Evolutionary conservation across 1,140 invertebrate genomes (phyloP).

Genomic region (Chironomus tepperi): DNA sequence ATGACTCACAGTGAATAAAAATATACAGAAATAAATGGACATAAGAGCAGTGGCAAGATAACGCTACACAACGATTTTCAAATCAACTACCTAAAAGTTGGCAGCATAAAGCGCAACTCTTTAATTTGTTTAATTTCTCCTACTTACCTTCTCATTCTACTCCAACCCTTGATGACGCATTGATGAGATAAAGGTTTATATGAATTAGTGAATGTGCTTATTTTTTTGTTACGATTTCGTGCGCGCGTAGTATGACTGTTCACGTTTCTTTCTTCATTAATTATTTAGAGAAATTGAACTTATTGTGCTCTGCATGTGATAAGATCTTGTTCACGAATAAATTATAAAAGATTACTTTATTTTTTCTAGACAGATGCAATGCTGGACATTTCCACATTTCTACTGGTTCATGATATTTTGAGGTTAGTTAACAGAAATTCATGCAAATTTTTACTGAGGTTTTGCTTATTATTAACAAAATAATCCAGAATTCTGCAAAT

Average conservation of each 20-base stretch:
- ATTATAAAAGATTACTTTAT: too few relatives aligned
- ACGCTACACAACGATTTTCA: background rate
- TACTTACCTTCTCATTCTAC: background rate
- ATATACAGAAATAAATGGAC: background rate
- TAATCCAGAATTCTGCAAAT: too few relatives aligned
- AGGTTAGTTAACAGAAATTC: too few relatives aligned
- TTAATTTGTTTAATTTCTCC: background rate
- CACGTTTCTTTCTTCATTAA: background rate
- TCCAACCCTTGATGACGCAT: background rate
- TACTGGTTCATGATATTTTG: too few relatives aligned
- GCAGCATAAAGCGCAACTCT: slow-evolving; percentile 5
- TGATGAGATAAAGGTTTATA: background rate
- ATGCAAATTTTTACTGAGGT: too few relatives aligned
- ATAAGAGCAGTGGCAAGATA: background rate
- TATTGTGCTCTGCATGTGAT: too few relatives aligned
- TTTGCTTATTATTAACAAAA: too few relatives aligned
- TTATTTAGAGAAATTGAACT: background rate
- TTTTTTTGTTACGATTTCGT: background rate
- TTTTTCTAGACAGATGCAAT: too few relatives aligned
- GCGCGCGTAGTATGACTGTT: background rate
- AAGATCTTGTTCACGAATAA: too few relatives aligned
- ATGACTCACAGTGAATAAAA: background rate
- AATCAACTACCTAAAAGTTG: background rate
- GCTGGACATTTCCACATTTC: too few relatives aligned
- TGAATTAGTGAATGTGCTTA: background rate